Evolutionary conservation across 2,888 invertebrate species (phyloP).

Genomic region (Stenodema calcarata): DNA sequence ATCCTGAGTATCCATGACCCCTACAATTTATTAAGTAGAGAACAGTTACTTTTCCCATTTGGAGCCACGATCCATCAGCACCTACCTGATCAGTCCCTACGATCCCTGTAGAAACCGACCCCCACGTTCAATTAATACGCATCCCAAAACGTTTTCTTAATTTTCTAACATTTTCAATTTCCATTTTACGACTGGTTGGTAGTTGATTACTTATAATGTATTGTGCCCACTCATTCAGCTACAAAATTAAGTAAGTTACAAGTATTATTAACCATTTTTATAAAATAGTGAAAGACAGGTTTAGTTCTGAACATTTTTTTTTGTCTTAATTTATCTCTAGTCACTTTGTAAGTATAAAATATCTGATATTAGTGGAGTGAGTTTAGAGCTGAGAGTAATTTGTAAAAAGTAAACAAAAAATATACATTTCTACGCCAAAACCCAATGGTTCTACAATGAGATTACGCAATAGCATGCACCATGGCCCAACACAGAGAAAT

Average conservation of each 20-base stretch:
- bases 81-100: too few species aligned
- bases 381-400: too few species aligned
- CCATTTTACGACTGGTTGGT: too few species aligned
- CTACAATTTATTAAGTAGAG: too few species aligned
- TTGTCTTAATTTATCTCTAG: background rate
- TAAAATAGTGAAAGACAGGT: conserved; percentile 37
- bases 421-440: background rate
- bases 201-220: background rate
- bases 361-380: too few species aligned
- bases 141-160: too few species aligned
- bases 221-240: background rate
- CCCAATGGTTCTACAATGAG: background rate
- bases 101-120: too few species aligned
- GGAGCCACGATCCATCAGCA: too few species aligned
- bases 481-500: background rate
- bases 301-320: background rate
- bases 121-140: too few species aligned
- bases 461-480: background rate
- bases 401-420: background rate
- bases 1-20: too few species aligned
- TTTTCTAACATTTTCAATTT: too few species aligned
- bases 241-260: background rate
- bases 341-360: background rate
- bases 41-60: too few species aligned
- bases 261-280: background rate